Base-by-base conservation (phyloP, 2,888 invertebrate species). In the Cartodere bifasciata region DNA sequence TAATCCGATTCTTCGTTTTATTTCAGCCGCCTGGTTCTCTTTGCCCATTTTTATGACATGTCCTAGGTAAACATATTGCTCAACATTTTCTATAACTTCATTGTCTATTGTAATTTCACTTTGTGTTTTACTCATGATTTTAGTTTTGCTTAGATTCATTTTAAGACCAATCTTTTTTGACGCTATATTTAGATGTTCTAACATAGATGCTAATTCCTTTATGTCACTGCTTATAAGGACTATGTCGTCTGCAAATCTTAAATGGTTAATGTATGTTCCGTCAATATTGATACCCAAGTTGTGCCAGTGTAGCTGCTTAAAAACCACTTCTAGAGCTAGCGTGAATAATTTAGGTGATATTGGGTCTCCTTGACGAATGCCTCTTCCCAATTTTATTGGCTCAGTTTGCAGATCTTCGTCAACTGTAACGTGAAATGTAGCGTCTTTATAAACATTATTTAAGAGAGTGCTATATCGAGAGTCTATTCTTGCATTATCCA, bases 281-380 rank as follows among this genome's bases (percentile, higher is more conserved):
- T 33, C 20, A n/a, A 29, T 33, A 13, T 23, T 29, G 4, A 29
- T 29, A 13, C 23, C 29, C 12, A 11, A 29, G 10, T 15, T 13
- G 14, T 32, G 20, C 28, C 32, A 32, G 9, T 3, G 11, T 14
- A 28, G 16, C 10, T 4, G 14, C 17, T 28, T 32, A 28, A 32
- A 32, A 6, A 32, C 22, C 9, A 20, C 10, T 15, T 28, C 28
- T 13, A 28, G 17, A 11, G 20, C 27, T 13, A 17, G 11, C 16
- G 23, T 15, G 13, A 30, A 30, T 11, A 32, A 13, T 13, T 28
- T 28, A 9, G 61, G 12, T 41, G 45, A 16, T 60, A 60, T 36
- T 31, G 36, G 3, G 29, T 60, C 14, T 56, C 60, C 9, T 42
- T 55, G 1, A 50, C 53, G n/a, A 15, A 29, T 6, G 23, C 31